Evolutionary conservation across 2,888 invertebrate species (phyloP), one percentile per base, ranked within the genome.

Genomic region (Scaptomyza reducta): DNA sequence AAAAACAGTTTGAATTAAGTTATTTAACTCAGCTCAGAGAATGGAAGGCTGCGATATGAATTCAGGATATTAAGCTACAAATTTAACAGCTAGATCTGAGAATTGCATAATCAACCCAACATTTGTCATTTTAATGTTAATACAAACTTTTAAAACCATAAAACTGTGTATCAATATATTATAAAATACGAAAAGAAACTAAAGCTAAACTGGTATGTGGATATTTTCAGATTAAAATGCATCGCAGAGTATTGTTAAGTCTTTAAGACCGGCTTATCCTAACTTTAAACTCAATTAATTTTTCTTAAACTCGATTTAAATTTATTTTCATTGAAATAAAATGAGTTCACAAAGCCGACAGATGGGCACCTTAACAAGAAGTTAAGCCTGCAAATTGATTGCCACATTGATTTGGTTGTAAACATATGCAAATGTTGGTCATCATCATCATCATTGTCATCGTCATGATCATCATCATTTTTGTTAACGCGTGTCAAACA

Each of bases 321-420:
- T 50, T 55, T 40, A 44, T 60, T 31, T 55, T 29, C 53, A 69
- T 67, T 72, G 41, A 73, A 44, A 57, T 50, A 62, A 72, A 69
- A 74, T 73, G 59, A 77, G 50, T 83, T 59, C 59, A 65, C 71
- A 79, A 74, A 83, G 77, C 75, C 69, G 64, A 77, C 77, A 70
- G 68, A 69, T 75, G 64, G 45, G 61, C 64, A 44, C 47, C 54
- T 61, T 14, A 64, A 68, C 74, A 70, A 60, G 51, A 49, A 61
- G 46, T 41, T 63, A 41, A 60, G 35, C 40, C 65, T 42, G 60
- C 40, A 60, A 71, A 60, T 40, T 25, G 40, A 45, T 38, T 56
- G 55, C 60, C 40, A 40, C 41, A 42, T 22, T 50, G 45, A 27
- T 54, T 44, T 53, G 41, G 38, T 14, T 51, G 33, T 54, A 56